phyloP scores from a whole-genome alignment of 2,888 invertebrate genomes.

The Parnassius apollo region DNA sequence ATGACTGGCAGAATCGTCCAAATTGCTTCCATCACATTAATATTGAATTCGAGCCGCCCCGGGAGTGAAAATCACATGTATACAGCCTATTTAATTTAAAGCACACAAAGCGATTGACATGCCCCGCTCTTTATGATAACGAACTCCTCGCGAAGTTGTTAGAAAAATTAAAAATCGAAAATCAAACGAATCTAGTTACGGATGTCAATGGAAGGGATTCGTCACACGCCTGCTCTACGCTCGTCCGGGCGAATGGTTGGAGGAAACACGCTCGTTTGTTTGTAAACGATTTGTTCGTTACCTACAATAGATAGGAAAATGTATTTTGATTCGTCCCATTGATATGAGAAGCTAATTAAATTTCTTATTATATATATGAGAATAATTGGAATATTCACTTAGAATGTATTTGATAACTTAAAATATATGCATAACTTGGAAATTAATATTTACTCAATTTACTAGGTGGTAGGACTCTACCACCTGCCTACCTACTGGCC shows the following conservation, averaged over 20 bases:
- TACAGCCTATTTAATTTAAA: constrained; percentile 73
- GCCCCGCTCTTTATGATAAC: constrained; percentile 65
- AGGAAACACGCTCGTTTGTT: constrained; percentile 23
- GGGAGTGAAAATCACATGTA: constrained; percentile 50
- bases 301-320: not conserved
- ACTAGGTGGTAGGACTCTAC: too few species aligned
- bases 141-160: constrained; percentile 58
- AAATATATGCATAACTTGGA: too few species aligned
- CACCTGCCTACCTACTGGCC: too few species aligned
- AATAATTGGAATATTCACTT: too few species aligned
- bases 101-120: constrained; percentile 73
- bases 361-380: too few species aligned
- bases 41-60: constrained; percentile 54
- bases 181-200: constrained; percentile 47
- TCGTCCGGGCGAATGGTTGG: constrained; percentile 23
- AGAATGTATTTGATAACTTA: too few species aligned
- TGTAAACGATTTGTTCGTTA: constrained; percentile 7
- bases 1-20: constrained; percentile 70
- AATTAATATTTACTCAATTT: too few species aligned
- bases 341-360: too few species aligned
- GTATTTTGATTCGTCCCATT: constrained; percentile 10
- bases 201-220: constrained; percentile 48
- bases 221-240: constrained; percentile 38
- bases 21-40: constrained; percentile 70
- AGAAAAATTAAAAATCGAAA: constrained; percentile 47